phyloP scores from a whole-genome alignment of 2,113 vertebrate species.

The Lagenorhynchus albirostris region DNA sequence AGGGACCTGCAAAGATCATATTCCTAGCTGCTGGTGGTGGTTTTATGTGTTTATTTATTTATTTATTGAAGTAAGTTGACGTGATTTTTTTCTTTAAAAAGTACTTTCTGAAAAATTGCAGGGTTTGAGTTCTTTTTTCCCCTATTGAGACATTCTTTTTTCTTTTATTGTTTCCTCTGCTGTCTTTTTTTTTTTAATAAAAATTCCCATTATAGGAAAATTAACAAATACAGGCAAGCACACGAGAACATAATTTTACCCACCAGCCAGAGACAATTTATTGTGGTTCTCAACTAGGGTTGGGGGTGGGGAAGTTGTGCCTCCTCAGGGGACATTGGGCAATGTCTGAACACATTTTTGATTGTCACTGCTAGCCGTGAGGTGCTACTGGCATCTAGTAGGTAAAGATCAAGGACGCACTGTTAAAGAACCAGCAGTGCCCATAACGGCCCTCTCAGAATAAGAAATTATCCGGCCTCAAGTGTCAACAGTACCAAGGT shows the following conservation, averaged over 20 bases:
- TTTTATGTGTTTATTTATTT: not conserved
- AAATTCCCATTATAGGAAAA: conserved; percentile 25
- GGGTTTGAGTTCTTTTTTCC: not conserved
- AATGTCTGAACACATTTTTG: not conserved
- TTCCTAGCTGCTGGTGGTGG: not conserved
- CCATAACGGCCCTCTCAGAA: not conserved
- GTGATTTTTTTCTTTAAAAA: not conserved
- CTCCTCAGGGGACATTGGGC: not conserved
- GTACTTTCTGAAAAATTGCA: conserved; percentile 42
- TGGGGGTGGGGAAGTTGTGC: not conserved
- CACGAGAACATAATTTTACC: conserved; percentile 1
- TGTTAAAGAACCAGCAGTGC: not conserved
- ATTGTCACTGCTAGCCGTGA: not conserved
- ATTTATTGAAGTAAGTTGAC: not conserved
- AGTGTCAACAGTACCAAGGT: not conserved
- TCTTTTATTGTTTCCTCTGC: conserved; percentile 5
- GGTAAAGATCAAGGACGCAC: not conserved
- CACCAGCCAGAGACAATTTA: conserved; percentile 5
- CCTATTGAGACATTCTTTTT: not conserved
- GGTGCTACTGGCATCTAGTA: not conserved
- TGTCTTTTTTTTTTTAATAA: not conserved
- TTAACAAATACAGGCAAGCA: not conserved
- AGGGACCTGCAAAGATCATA: not conserved
- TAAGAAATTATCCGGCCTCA: not conserved
- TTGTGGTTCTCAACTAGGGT: not conserved